Evolutionary conservation across 2,113 vertebrate species (phyloP), one percentile per base, ranked within the genome.

Genomic region (Barnardius zonarius): DNA sequence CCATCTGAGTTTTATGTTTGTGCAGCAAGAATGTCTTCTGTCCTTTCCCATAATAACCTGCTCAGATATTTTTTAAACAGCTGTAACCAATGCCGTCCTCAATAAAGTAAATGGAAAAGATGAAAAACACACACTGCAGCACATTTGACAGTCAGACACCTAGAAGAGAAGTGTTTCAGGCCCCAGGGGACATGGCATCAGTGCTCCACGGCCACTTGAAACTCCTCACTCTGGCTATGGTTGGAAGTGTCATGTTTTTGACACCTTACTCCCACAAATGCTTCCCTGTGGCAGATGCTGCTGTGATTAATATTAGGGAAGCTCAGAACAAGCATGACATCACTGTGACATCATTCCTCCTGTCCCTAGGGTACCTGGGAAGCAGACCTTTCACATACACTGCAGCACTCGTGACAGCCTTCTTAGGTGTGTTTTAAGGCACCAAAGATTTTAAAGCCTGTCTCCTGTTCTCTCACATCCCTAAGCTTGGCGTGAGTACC

Each of bases 1-100:
- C 69, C 84, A 72, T 95, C 84, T 91, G 91, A 96, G 68, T 90
- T 92, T 86, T 91, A 74, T 7, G 7, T 95, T 62, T 92, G 57
- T 73, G 70, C 48, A 76, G 67, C 33, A 41, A 85, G 35, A 90
- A 64, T 70, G 64, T 86, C 69, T 88, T 62, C 70, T 82, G 74
- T 94, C 82, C 59, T 91, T 91, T 96, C 90, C 90, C 93, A 85
- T 85, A 91, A 87, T 73, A 95, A 92, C 83, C 89, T 84, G 62
- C 81, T 92, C 84, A 62, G 86, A 84, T 95, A 93, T 79, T 91
- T 95, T 95, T 96, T 89, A 91, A 95, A 68, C 93, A 93, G 80
- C 96, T 96, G 95, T 87, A 93, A 82, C 91, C 0, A 0, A 87
- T 86, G 95, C 86, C 57, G 0, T 55, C 30, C 93, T 84, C 91